Evolutionary conservation across 1,140 invertebrate species (phyloP).

Genomic region (Schlechtendalia chinensis): DNA sequence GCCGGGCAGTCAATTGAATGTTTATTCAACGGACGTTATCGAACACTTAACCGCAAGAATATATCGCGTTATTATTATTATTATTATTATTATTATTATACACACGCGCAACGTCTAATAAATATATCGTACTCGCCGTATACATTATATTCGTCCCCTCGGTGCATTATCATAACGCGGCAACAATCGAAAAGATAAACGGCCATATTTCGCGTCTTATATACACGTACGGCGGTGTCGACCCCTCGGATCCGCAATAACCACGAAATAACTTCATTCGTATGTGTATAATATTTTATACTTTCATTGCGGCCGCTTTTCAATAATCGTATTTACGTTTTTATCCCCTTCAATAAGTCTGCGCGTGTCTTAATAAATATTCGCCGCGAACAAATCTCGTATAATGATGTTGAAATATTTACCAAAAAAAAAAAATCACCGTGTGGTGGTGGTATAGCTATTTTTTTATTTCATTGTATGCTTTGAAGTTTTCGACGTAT

Average conservation of each 20-base stretch:
- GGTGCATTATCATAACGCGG: neutral
- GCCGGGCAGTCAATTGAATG: conserved; percentile 5
- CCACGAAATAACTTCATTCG: conserved; percentile 21
- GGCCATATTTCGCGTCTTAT: conserved; percentile 35
- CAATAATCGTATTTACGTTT: too few relatives aligned
- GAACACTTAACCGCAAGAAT: conserved; percentile 21
- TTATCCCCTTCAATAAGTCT: too few relatives aligned
- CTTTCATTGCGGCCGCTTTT: neutral
- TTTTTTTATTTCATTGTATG: too few relatives aligned
- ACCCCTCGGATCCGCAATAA: neutral
- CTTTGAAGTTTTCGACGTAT: too few relatives aligned
- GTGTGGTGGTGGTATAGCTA: too few relatives aligned
- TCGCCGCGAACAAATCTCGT: too few relatives aligned
- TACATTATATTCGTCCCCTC: neutral
- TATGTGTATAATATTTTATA: neutral
- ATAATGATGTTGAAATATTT: too few relatives aligned
- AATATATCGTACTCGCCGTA: conserved; percentile 1
- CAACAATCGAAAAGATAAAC: conserved; percentile 41
- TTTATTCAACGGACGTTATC: conserved; percentile 10
- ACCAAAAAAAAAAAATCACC: too few relatives aligned
- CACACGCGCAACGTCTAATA: neutral
- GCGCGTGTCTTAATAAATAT: too few relatives aligned
- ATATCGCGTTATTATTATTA: neutral
- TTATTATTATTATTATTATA: neutral
- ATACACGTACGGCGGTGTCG: neutral